Evolutionary conservation across 2,888 invertebrate species (phyloP).

Genomic region (Dinocampus coccinellae): DNA sequence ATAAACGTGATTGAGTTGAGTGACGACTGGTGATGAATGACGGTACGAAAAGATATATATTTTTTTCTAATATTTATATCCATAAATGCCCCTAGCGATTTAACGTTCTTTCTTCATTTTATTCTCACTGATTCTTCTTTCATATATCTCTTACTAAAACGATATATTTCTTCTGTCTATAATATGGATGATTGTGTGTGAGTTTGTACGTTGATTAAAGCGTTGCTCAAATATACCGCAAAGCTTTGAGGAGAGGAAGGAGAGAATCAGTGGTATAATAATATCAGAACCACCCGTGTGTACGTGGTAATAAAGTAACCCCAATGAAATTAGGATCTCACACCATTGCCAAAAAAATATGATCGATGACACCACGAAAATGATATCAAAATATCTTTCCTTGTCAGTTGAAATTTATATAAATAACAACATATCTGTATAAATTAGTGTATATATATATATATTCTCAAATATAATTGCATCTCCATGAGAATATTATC

Average conservation of each 20-base stretch:
- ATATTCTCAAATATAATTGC: constrained; percentile 13
- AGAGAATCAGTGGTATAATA: not conserved
- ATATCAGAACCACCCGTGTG: not conserved
- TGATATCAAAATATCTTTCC: constrained; percentile 4
- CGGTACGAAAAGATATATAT: constrained; percentile 44
- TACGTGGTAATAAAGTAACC: not conserved
- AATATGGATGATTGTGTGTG: constrained; percentile 38
- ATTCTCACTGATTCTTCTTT: constrained; percentile 30
- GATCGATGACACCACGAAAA: not conserved
- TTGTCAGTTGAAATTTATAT: not conserved
- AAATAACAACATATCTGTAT: not conserved
- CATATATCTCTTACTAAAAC: not conserved
- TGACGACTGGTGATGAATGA: constrained; percentile 57
- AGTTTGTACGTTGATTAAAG: constrained; percentile 44
- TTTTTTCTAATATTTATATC: not conserved
- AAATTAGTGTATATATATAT: not conserved
- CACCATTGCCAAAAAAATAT: not conserved
- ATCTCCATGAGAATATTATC: constrained; percentile 12
- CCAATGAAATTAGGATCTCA: not conserved
- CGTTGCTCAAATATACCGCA: constrained; percentile 34
- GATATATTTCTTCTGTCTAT: constrained; percentile 23
- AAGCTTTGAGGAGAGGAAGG: not conserved
- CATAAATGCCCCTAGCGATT: constrained; percentile 34
- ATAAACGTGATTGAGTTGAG: constrained; percentile 49
- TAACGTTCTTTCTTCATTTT: constrained; percentile 28